Evolutionary conservation across 2,113 vertebrate genomes (phyloP).

Genomic region (Coryphaenoides rupestris): DNA sequence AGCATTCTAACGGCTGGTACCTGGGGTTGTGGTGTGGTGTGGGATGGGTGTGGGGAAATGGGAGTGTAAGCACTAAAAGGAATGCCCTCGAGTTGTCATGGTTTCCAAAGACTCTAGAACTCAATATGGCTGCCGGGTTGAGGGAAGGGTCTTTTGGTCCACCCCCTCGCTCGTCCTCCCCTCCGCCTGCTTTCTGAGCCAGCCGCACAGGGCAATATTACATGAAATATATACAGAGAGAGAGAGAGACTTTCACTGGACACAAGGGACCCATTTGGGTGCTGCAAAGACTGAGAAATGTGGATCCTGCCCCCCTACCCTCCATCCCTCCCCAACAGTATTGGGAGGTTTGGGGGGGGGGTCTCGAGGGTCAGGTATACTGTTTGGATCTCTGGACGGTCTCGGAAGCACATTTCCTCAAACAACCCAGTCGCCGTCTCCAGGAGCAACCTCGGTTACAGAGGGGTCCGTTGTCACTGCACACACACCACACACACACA

Average conservation of each 20-base stretch:
- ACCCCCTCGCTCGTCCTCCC: neutral
- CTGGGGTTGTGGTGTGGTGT: too few species aligned
- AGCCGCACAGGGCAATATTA: conserved; percentile 27
- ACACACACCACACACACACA: too few species aligned
- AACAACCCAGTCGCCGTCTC: neutral
- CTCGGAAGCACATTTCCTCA: neutral
- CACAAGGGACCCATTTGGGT: conserved; percentile 13
- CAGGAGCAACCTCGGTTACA: neutral
- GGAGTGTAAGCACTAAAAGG: too few species aligned
- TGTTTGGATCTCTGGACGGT: neutral
- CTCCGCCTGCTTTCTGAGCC: conserved; percentile 60
- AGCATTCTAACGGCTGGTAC: too few species aligned
- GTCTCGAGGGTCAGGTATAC: neutral
- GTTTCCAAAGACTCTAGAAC: too few species aligned
- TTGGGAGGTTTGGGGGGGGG: neutral
- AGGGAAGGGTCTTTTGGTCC: too few species aligned
- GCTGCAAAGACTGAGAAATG: conserved; percentile 30
- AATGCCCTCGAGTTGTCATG: too few species aligned
- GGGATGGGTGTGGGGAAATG: too few species aligned
- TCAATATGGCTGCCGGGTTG: too few species aligned
- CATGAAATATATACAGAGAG: conserved; percentile 3
- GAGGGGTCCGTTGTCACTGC: conserved; percentile 1
- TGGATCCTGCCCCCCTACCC: too few species aligned
- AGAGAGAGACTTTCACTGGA: conserved; percentile 25
- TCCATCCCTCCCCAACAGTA: too few species aligned